Conservation (phyloP, 2,797 vertebrate species). For the Vultur gryphus region DNA sequence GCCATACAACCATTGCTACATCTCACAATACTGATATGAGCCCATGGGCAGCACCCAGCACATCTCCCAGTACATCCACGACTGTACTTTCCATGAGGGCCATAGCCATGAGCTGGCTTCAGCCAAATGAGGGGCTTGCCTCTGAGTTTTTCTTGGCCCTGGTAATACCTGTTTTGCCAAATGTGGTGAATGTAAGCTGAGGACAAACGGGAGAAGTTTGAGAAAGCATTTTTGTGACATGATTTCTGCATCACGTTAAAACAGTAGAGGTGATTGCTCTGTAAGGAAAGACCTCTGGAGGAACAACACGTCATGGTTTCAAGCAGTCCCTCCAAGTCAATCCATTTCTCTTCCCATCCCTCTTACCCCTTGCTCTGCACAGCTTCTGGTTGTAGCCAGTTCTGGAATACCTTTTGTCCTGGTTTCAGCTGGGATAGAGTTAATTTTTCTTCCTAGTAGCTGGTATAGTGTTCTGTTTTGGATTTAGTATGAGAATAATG, state of each 20-base stretch:
- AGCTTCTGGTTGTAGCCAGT: not conserved
- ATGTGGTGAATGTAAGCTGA: not conserved
- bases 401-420: not conserved
- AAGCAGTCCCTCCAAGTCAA: not conserved
- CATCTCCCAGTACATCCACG: not conserved
- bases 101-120: not conserved
- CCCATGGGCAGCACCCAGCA: not conserved
- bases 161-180: not conserved
- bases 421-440: too few relatives aligned
- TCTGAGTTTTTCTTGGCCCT: not conserved
- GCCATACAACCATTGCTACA: not conserved
- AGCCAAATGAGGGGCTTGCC: not conserved
- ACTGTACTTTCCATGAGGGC: not conserved
- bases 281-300: not conserved
- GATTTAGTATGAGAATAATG: too few relatives aligned
- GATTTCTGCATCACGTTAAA: not conserved
- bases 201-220: not conserved
- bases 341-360: not conserved
- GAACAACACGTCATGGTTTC: not conserved
- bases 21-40: not conserved
- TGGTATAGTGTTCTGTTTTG: too few relatives aligned
- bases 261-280: not conserved
- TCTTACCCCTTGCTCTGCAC: not conserved
- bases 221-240: not conserved
- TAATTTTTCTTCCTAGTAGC: too few relatives aligned